Conservation (phyloP, 2,888 invertebrate species). For the Lutraria lutraria region DNA sequence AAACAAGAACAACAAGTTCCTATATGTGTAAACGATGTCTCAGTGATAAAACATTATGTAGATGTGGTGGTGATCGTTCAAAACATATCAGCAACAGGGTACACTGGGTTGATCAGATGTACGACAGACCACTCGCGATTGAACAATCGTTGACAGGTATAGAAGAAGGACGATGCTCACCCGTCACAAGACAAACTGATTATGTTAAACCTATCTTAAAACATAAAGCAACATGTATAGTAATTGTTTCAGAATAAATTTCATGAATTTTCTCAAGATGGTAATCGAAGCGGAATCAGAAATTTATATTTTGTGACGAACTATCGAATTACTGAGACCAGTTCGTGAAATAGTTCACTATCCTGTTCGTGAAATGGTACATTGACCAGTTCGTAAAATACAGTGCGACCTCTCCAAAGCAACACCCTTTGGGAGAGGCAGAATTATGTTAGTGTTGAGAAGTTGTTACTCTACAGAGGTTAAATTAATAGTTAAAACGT, state of each 20-base stretch:
- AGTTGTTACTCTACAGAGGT: too few species aligned
- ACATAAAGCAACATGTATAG: slow-evolving; percentile 68
- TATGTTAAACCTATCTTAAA: slow-evolving; percentile 63
- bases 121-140: slow-evolving; percentile 57
- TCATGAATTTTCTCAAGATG: too few species aligned
- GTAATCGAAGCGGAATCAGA: too few species aligned
- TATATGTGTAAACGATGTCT: slow-evolving; percentile 52
- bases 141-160: slow-evolving; percentile 41
- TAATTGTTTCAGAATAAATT: slow-evolving; percentile 60
- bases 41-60: slow-evolving; percentile 48
- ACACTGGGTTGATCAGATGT: slow-evolving; percentile 63
- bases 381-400: neutral
- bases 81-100: slow-evolving; percentile 48
- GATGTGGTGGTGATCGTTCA: slow-evolving; percentile 37
- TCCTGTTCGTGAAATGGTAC: too few species aligned
- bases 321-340: too few species aligned
- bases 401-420: neutral
- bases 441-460: too few species aligned
- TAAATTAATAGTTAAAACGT: too few species aligned
- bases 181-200: slow-evolving; percentile 21
- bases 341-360: too few species aligned
- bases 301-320: too few species aligned
- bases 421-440: too few species aligned
- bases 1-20: neutral
- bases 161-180: slow-evolving; percentile 25